phyloP scores from a whole-genome alignment of 2,797 vertebrate species.

The Poeciliopsis paucimaculata region DNA sequence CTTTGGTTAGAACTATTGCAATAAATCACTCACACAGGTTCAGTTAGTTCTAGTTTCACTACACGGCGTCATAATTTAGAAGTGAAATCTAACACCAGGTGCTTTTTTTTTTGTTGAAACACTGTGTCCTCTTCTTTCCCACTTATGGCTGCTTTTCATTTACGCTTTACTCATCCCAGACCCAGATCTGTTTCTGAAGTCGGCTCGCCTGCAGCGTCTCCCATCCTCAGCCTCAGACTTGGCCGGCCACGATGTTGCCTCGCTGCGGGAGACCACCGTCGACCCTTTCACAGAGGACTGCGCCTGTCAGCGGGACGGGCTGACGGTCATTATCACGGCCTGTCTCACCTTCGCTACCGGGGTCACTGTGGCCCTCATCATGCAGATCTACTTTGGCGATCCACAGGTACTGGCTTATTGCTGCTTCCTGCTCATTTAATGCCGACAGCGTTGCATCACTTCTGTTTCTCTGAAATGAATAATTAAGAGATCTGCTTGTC shows the following conservation, averaged over 20 bases:
- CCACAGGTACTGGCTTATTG: conserved; percentile 82
- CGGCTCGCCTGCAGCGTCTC: conserved; percentile 92
- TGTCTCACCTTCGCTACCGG: conserved; percentile 95
- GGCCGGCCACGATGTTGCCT: conserved; percentile 88
- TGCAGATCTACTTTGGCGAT: conserved; percentile 98
- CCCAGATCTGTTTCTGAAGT: conserved; percentile 93
- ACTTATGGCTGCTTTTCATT: not conserved
- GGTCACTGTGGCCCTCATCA: conserved; percentile 93
- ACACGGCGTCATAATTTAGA: not conserved
- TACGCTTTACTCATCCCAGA: conserved; percentile 75
- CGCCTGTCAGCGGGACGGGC: conserved; percentile 91
- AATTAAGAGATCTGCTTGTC: conserved; percentile 11
- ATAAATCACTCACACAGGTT: not conserved
- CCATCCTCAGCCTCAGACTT: conserved; percentile 95
- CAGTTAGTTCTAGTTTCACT: not conserved
- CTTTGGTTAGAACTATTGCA: not conserved
- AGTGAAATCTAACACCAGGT: not conserved
- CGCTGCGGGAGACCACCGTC: conserved; percentile 90
- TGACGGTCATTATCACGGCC: conserved; percentile 96
- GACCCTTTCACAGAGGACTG: conserved; percentile 92
- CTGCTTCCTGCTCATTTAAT: not conserved
- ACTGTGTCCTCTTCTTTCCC: not conserved
- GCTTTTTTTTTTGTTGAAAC: not conserved
- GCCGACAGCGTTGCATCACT: conserved; percentile 5
- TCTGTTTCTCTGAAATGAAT: conserved; percentile 1